These are phyloP conservation scores for Caenorhabditis panamensis DNA, from an alignment of 2,888 invertebrate genomes.

Conservation along the genomic window DNA sequence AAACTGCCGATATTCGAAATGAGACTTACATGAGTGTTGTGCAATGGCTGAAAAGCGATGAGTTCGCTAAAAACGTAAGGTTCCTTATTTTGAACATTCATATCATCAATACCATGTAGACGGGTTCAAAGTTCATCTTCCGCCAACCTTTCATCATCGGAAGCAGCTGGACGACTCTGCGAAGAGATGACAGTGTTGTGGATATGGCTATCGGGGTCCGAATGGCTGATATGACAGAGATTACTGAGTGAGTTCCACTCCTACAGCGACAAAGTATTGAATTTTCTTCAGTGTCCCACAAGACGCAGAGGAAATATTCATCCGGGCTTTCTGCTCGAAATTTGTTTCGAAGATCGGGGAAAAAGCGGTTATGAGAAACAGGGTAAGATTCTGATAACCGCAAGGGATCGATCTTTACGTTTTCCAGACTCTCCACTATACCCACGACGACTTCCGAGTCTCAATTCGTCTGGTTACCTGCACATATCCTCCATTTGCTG, in stretches of 20 bases:
- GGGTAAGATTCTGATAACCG: too few relatives aligned
- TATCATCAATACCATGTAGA: too few relatives aligned
- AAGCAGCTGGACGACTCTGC: not conserved
- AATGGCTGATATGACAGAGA: not conserved
- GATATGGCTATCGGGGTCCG: not conserved
- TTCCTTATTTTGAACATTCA: not conserved
- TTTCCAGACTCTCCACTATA: not conserved
- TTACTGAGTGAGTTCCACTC: not conserved
- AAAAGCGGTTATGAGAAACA: not conserved
- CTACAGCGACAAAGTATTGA: not conserved
- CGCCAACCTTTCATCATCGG: conserved; percentile 12
- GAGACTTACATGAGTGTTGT: not conserved
- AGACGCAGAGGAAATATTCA: not conserved
- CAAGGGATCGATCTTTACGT: too few relatives aligned
- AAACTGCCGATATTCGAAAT: too few relatives aligned
- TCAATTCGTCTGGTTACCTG: not conserved
- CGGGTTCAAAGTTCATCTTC: conserved; percentile 1
- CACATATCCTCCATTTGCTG: conserved; percentile 4
- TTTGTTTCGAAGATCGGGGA: not conserved
- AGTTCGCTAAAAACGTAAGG: not conserved
- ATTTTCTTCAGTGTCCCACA: conserved; percentile 2
- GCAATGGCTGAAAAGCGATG: conserved; percentile 4
- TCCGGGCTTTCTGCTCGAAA: not conserved
- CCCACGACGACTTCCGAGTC: not conserved
- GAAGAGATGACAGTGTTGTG: not conserved